Evolutionary conservation across 2,888 invertebrate genomes (phyloP).

Genomic region (Leucoma salicis): DNA sequence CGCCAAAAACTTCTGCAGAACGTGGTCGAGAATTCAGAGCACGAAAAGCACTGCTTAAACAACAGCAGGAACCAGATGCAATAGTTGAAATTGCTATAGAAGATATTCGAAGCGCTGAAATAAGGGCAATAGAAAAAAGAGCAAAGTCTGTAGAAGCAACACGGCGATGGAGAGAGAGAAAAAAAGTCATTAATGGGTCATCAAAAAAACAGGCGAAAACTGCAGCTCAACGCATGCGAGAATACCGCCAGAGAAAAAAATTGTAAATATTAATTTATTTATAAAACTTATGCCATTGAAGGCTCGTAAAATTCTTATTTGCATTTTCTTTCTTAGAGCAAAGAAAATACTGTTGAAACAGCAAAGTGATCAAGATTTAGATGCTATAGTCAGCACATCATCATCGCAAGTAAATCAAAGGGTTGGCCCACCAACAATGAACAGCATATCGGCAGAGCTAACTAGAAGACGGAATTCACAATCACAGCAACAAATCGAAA

Average conservation of each 20-base stretch:
- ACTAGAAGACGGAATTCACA: too few species aligned
- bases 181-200: slow-evolving; percentile 10
- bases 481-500: too few species aligned
- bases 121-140: slow-evolving; percentile 23
- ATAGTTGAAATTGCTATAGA: slow-evolving; percentile 13
- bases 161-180: slow-evolving; percentile 26
- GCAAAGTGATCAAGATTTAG: too few species aligned
- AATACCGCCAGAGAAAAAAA: slow-evolving; percentile 30
- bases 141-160: slow-evolving; percentile 25
- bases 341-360: too few species aligned
- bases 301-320: background rate
- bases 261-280: slow-evolving; percentile 17
- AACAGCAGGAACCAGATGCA: slow-evolving; percentile 18
- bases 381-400: too few species aligned
- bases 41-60: slow-evolving; percentile 8
- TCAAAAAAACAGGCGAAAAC: slow-evolving; percentile 27
- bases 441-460: too few species aligned
- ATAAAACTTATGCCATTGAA: slow-evolving; percentile 6
- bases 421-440: too few species aligned
- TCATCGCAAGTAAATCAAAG: too few species aligned
- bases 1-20: slow-evolving; percentile 27
- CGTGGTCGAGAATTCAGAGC: slow-evolving; percentile 28
- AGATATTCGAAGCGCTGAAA: slow-evolving; percentile 11
- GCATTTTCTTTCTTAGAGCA: too few species aligned
- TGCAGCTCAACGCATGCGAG: slow-evolving; percentile 31